Conservation (phyloP, 2,888 invertebrate species). For the Schizotus pectinicornis region DNA sequence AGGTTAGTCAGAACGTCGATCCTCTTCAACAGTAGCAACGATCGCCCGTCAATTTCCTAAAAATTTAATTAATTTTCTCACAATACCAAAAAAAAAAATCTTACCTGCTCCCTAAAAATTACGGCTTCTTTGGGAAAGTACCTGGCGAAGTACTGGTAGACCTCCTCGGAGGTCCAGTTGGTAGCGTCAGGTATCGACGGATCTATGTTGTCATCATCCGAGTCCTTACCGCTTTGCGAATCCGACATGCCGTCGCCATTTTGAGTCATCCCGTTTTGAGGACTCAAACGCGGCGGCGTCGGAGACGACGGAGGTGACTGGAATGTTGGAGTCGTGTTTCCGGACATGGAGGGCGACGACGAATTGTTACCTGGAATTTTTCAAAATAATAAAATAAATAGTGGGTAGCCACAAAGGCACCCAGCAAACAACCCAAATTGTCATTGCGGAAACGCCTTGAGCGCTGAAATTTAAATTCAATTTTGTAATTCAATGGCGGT, state of each 20-base stretch:
- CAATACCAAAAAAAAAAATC: constrained; percentile 12
- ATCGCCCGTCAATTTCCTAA: constrained; percentile 91
- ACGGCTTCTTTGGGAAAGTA: constrained; percentile 82
- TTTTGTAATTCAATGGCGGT: too few species aligned
- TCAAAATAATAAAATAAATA: not conserved
- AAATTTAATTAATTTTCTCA: constrained; percentile 8
- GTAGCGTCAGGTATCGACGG: constrained; percentile 78
- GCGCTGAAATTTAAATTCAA: too few species aligned
- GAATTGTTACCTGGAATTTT: constrained; percentile 27
- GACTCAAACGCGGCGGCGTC: constrained; percentile 53
- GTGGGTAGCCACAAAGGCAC: not conserved
- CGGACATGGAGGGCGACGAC: constrained; percentile 39
- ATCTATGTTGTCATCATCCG: constrained; percentile 62
- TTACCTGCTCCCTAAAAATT: constrained; percentile 81
- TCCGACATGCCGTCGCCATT: constrained; percentile 37
- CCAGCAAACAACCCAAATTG: too few species aligned
- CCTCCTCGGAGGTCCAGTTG: constrained; percentile 83
- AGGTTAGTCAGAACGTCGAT: constrained; percentile 84
- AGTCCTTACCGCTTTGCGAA: constrained; percentile 40
- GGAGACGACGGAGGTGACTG: constrained; percentile 45
- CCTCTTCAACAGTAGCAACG: constrained; percentile 81
- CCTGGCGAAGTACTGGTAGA: constrained; percentile 78
- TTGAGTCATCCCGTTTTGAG: constrained; percentile 44
- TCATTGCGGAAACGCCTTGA: too few species aligned
- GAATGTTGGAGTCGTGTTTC: constrained; percentile 39